A percentile compares a stretch with the other conserved stretches of the same genome.
These are phyloP conservation scores for Dipodomys ordii DNA, from an alignment of 2,113 vertebrate species.

Conservation along the genomic window DNA sequence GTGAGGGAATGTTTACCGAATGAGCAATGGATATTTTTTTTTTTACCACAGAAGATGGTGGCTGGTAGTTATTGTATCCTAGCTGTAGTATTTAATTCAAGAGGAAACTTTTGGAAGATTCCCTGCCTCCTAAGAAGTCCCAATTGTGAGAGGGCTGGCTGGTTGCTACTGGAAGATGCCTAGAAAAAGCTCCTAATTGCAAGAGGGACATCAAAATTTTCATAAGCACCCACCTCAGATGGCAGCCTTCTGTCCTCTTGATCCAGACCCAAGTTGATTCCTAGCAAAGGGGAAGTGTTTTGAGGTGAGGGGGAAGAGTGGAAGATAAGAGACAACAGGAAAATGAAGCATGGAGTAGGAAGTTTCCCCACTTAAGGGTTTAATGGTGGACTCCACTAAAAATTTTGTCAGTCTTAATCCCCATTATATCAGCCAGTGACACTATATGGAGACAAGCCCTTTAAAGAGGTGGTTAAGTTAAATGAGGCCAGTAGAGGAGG, in stretches of 20 bases:
- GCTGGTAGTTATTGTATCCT: conserved; percentile 75
- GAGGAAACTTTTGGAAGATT: conserved; percentile 71
- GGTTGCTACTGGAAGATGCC: neutral
- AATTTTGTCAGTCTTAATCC: neutral
- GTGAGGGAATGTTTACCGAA: neutral
- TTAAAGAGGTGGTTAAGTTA: neutral
- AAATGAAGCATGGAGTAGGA: neutral
- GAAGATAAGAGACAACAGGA: neutral
- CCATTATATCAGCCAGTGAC: neutral
- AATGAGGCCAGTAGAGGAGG: neutral
- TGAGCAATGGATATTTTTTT: neutral
- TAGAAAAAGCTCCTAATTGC: neutral
- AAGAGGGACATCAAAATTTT: neutral
- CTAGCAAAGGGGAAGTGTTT: neutral
- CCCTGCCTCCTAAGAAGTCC: conserved; percentile 45
- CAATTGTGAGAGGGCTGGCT: neutral
- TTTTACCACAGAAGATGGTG: neutral
- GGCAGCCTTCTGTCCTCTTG: neutral
- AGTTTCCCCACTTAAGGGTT: neutral
- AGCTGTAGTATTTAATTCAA: conserved; percentile 66
- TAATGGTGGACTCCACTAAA: neutral
- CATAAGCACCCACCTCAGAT: neutral
- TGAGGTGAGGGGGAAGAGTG: too few species aligned
- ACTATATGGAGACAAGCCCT: neutral
- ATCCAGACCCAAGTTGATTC: neutral